Base-by-base conservation (phyloP, 2,888 invertebrate genomes). In the Lysandra coridon region DNA sequence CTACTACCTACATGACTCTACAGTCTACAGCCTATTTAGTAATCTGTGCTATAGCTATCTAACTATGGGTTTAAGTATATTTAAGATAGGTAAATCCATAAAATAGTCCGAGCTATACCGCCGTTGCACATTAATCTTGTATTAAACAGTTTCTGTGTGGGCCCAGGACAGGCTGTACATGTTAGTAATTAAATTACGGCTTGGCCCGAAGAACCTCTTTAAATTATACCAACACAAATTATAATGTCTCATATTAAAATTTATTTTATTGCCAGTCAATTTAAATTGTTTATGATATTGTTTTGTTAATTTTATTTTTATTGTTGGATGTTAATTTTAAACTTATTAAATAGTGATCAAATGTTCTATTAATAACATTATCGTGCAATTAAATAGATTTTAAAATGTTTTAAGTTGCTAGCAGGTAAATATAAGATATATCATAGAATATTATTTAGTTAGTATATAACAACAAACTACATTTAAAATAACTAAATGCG, bases 61-160 rank as follows among this genome's bases (percentile, higher is more conserved):
- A 33, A 33, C 12, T 1, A 10, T 64, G 17, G 91, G 91, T 93
- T 93, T 44, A 49, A 49, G 12, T 60, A 73, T 33, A 23, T 60
- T 57, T 40, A 60, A 44, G 23, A 33, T 23, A 49, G 49, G 33
- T 76, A 76, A 44, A 75, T 79, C 53, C 44, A 75, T 79, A 75
- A 79, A 79, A 62, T 79, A 75, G 49, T 75, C 75, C 80, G 73
- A 75, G 79, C 79, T 30, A 78, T 79, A 80, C 86, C 86, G 85
- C 85, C 84, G 85, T 85, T 85, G 88, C 88, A 87, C 90, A 93
- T 93, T 92, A 91, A 91, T 92, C 90, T 90, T 91, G 86, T 88
- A 88, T 88, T 90, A 91, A 91, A 89, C 88, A 88, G 89, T 87
- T 85, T 88, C 87, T 91, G 92, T 92, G 93, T 93, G 93, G 92